These are phyloP conservation scores for Hipposideros larvatus DNA, from an alignment of 2,797 vertebrate species.

Conservation along the genomic window DNA sequence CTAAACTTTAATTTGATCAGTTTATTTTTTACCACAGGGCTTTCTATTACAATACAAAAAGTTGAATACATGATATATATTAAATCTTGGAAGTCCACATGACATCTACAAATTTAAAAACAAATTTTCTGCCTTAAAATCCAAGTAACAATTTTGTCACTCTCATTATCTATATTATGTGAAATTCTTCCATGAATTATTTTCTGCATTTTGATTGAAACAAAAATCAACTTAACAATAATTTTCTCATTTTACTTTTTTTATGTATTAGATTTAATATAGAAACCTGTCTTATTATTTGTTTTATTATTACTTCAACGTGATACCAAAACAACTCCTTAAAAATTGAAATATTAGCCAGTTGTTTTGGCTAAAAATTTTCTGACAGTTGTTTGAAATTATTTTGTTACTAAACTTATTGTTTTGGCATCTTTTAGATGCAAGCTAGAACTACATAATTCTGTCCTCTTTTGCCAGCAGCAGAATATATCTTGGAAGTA, in stretches of 20 bases:
- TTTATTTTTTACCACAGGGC: not conserved
- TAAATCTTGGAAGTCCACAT: not conserved
- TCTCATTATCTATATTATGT: not conserved
- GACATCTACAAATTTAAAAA: slow-evolving; percentile 44
- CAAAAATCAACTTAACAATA: slow-evolving; percentile 51
- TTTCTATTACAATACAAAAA: slow-evolving; percentile 38
- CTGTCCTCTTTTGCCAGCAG: not conserved
- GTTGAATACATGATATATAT: not conserved
- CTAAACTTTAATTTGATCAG: slow-evolving; percentile 17
- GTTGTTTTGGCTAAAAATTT: slow-evolving; percentile 35
- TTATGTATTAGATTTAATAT: not conserved
- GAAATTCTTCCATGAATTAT: not conserved
- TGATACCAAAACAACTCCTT: slow-evolving; percentile 24
- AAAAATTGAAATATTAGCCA: slow-evolving; percentile 22
- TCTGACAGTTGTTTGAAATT: not conserved
- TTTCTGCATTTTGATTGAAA: slow-evolving; percentile 45
- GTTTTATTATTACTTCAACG: not conserved
- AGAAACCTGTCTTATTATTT: not conserved
- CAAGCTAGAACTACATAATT: slow-evolving; percentile 28
- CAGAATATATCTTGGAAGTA: slow-evolving; percentile 36
- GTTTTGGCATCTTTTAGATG: slow-evolving; percentile 24
- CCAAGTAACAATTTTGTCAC: slow-evolving; percentile 22
- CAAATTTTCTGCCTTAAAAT: slow-evolving; percentile 22
- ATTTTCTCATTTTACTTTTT: slow-evolving; percentile 9
- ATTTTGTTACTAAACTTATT: slow-evolving; percentile 36